These are phyloP conservation scores for Platichthys stellatus DNA, from an alignment of 2,113 vertebrate species.

Conservation along the genomic window DNA sequence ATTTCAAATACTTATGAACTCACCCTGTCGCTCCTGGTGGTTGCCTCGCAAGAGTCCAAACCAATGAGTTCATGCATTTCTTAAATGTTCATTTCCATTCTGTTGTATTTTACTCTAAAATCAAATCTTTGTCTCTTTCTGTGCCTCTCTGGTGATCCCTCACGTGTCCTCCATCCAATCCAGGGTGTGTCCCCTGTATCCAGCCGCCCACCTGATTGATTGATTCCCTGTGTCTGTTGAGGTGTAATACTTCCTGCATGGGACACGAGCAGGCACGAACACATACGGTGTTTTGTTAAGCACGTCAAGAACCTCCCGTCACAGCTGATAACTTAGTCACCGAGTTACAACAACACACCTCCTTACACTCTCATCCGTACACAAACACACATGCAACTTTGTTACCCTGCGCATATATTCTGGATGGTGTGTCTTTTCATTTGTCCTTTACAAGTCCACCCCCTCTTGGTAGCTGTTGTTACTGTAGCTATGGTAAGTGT, in stretches of 20 bases:
- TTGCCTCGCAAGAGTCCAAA: too few relatives aligned
- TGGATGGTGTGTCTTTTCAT: constrained; percentile 1
- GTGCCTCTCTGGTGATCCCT: background rate
- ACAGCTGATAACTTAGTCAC: constrained; percentile 38
- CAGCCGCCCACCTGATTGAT: constrained; percentile 25
- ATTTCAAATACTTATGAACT: too few relatives aligned
- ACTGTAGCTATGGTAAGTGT: constrained; percentile 13
- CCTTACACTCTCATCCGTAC: constrained; percentile 4
- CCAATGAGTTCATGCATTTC: too few relatives aligned
- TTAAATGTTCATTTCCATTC: background rate
- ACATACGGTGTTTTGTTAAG: constrained; percentile 54
- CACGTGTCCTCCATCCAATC: background rate
- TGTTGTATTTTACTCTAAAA: background rate
- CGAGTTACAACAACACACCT: constrained; percentile 38
- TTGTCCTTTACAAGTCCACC: constrained; percentile 67
- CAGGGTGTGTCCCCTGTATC: constrained; percentile 9
- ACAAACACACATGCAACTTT: constrained; percentile 8
- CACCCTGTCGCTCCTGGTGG: too few relatives aligned
- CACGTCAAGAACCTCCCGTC: constrained; percentile 44
- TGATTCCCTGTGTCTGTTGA: constrained; percentile 53
- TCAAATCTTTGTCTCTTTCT: too few relatives aligned
- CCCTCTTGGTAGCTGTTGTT: constrained; percentile 56
- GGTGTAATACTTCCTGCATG: constrained; percentile 32
- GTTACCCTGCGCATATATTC: background rate
- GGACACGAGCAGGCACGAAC: constrained; percentile 50